Percentiles rank a stretch among this genome's conserved stretches.
phyloP scores from a whole-genome alignment of 2,113 vertebrate species.

The Thryonomys swinderianus region DNA sequence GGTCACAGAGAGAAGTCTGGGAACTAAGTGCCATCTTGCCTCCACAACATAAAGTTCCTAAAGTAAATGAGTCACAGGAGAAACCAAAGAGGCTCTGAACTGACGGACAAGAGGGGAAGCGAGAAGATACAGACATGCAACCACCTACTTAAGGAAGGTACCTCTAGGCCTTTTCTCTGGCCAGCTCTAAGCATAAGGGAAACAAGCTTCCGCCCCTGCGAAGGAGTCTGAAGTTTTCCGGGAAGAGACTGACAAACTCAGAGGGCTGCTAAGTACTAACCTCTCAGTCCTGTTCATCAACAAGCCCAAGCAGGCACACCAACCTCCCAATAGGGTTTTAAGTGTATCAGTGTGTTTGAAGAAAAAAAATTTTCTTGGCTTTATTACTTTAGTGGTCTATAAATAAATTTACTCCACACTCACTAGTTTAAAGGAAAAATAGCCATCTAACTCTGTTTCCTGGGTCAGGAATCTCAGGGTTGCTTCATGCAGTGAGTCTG shows the following conservation, averaged over 20 bases:
- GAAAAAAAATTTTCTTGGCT: not conserved
- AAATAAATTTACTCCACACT: not conserved
- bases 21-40: not conserved
- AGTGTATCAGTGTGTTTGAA: not conserved
- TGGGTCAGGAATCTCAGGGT: not conserved
- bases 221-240: not conserved
- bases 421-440: not conserved
- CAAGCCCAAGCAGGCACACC: not conserved
- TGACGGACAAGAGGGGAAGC: not conserved
- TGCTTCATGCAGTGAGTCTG: not conserved
- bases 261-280: not conserved
- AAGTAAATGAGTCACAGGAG: not conserved
- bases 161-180: not conserved
- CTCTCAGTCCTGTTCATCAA: not conserved
- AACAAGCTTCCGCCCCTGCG: not conserved
- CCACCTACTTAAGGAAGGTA: not conserved
- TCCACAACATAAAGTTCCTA: not conserved
- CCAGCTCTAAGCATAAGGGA: slow-evolving; percentile 2
- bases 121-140: not conserved
- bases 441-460: not conserved
- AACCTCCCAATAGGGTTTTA: not conserved
- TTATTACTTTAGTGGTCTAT: not conserved
- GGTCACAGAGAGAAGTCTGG: not conserved
- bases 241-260: slow-evolving; percentile 9
- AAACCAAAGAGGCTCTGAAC: not conserved